A percentile compares a stretch with the other conserved stretches of the same genome.
Conservation (phyloP, 2,888 invertebrate species). For the Drymonia ruficornis region DNA sequence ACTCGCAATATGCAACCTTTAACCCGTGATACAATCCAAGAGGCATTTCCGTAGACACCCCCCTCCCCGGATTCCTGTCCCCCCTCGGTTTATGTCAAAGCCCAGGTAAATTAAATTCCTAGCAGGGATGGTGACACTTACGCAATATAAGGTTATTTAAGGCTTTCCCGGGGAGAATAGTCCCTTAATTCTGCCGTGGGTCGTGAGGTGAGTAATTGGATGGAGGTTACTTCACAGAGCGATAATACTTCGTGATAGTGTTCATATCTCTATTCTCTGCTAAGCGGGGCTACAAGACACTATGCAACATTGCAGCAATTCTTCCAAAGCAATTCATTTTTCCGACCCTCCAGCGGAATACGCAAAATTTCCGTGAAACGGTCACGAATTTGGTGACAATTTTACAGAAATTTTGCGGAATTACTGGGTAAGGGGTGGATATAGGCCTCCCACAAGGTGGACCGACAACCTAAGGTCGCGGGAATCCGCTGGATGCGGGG, state of each 20-base stretch:
- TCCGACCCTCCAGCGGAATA: too few relatives aligned
- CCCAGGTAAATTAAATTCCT: conserved; percentile 4
- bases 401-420: too few relatives aligned
- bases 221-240: neutral
- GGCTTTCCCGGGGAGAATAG: neutral
- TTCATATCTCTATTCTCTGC: too few relatives aligned
- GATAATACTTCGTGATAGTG: neutral
- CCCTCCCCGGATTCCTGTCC: neutral
- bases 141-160: neutral
- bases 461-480: too few relatives aligned
- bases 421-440: too few relatives aligned
- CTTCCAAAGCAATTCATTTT: too few relatives aligned
- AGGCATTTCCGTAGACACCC: neutral
- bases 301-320: too few relatives aligned
- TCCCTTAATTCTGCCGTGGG: neutral
- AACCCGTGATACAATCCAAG: neutral
- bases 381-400: too few relatives aligned
- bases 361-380: too few relatives aligned
- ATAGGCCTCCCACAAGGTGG: too few relatives aligned
- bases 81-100: neutral
- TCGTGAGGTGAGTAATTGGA: neutral
- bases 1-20: neutral
- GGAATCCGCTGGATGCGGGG: too few relatives aligned
- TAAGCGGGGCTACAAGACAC: too few relatives aligned
- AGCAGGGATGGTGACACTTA: neutral